Evolutionary conservation across 1,140 invertebrate genomes (phyloP).

Genomic region (Dryas iulia): DNA sequence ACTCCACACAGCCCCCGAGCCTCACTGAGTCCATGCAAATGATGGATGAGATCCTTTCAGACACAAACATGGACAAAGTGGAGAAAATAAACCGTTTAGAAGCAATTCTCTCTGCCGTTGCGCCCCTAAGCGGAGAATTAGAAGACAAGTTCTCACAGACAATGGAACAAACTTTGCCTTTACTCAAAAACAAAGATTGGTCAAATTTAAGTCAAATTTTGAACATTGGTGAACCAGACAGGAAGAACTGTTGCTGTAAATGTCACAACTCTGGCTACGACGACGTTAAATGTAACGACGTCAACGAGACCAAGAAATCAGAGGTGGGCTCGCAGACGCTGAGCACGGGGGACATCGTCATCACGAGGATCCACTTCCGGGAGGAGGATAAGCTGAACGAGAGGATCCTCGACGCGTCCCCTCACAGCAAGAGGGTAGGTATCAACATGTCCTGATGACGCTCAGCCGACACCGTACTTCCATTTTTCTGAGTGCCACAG

Average conservation of each 20-base stretch:
- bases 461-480: slow-evolving; percentile 49
- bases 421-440: slow-evolving; percentile 64
- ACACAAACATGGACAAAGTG: slow-evolving; percentile 90
- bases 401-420: slow-evolving; percentile 77
- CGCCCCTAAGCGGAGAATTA: slow-evolving; percentile 79
- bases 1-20: slow-evolving; percentile 90
- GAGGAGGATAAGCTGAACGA: slow-evolving; percentile 84
- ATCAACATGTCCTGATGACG: slow-evolving; percentile 73
- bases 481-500: slow-evolving; percentile 70
- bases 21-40: slow-evolving; percentile 95
- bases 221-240: slow-evolving; percentile 62
- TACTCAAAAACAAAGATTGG: slow-evolving; percentile 76
- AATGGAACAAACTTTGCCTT: slow-evolving; percentile 77
- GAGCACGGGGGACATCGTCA: slow-evolving; percentile 96
- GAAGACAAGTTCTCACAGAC: slow-evolving; percentile 75
- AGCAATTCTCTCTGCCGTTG: slow-evolving; percentile 89
- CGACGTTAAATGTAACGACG: slow-evolving; percentile 72
- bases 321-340: slow-evolving; percentile 89
- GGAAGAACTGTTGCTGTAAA: slow-evolving; percentile 79
- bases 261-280: slow-evolving; percentile 75
- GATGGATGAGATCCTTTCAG: slow-evolving; percentile 92
- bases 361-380: slow-evolving; percentile 92
- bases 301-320: slow-evolving; percentile 68
- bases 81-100: slow-evolving; percentile 93
- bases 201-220: slow-evolving; percentile 74